Base-by-base conservation (phyloP, 2,113 vertebrate species). In the Euleptes europaea region DNA sequence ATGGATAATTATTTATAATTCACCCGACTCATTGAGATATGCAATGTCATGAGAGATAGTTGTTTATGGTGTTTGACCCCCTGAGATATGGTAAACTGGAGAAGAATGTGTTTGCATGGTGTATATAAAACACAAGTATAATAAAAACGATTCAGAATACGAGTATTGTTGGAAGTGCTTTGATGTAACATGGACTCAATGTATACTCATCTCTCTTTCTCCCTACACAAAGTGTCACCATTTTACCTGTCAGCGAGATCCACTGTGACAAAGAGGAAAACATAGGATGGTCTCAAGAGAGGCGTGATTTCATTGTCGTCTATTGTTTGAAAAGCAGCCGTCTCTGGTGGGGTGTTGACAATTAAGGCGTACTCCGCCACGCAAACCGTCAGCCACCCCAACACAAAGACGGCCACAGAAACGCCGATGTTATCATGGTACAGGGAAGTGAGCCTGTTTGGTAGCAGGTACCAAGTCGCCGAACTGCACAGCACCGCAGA, bases 301-400 rank as follows among this genome's bases (percentile, higher is more conserved):
- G 99, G 97, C 49, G 97, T 97, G 93, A 99, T 98, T 97, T 99
- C 99, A 0, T 98, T 99, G 28, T 97, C 97, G 91, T 99, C 99
- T 95, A 98, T 97, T 42, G 98, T 96, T 82, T 99, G 98, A 92
- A 99, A 99, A 86, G 99, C 97, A 17, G 98, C 99, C 1, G 98
- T 99, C 95, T 99, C 99, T 1, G 97, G 95, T 81, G 98, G 97
- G 2, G 99, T 99, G 88, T 98, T 99, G 92, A 99, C 92, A 83
- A 99, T 98, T 79, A 99, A 95, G 0, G 98, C 98, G 92, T 99
- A 99, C 92, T 99, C 98, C 69, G 92, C 98, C 99, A n/a, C n/a
- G n/a, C n/a, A n/a, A n/a, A n/a, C n/a, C n/a, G n/a, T n/a, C n/a
- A n/a, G n/a, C n/a, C n/a, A 99, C 77, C 98, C 98, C 86, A 99